A percentile compares a stretch with the other conserved stretches of the same genome.
Evolutionary conservation across 2,113 vertebrate genomes (phyloP).

Genomic region (Tenrec ecaudatus): DNA sequence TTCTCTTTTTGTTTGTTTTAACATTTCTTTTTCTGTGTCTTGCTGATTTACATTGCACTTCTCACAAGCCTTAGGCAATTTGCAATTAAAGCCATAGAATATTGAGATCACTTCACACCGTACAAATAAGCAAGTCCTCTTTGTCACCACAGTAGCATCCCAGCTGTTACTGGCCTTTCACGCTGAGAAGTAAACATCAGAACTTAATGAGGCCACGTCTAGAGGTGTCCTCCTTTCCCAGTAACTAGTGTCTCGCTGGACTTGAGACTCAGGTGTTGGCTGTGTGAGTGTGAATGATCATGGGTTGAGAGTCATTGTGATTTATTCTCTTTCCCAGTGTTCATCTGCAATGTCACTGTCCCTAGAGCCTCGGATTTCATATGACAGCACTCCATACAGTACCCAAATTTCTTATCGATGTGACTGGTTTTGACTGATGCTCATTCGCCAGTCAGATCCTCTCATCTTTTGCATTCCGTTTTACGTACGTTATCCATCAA

Average conservation of each 20-base stretch:
- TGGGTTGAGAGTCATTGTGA: background rate
- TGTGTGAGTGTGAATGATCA: background rate
- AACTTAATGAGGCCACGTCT: constrained; percentile 49
- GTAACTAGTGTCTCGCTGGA: constrained; percentile 8
- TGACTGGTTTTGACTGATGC: constrained; percentile 10
- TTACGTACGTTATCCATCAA: background rate
- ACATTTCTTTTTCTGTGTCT: constrained; percentile 48
- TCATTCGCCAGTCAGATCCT: constrained; percentile 14
- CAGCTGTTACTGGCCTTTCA: constrained; percentile 49
- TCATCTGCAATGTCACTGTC: background rate
- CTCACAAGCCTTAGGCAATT: constrained; percentile 26
- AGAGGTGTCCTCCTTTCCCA: constrained; percentile 8
- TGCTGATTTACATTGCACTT: background rate
- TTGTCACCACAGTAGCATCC: constrained; percentile 29
- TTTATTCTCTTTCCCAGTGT: constrained; percentile 1
- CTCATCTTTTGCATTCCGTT: background rate
- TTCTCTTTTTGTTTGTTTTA: constrained; percentile 45
- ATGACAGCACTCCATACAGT: background rate
- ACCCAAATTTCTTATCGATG: constrained; percentile 1
- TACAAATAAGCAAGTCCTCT: constrained; percentile 56
- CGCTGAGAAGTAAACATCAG: constrained; percentile 61
- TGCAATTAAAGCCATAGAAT: constrained; percentile 69
- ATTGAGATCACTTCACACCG: constrained; percentile 52
- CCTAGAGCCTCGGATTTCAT: background rate
- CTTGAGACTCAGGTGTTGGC: background rate